phyloP scores from a whole-genome alignment of 2,113 vertebrate genomes.

The Aldabrachelys gigantea region DNA sequence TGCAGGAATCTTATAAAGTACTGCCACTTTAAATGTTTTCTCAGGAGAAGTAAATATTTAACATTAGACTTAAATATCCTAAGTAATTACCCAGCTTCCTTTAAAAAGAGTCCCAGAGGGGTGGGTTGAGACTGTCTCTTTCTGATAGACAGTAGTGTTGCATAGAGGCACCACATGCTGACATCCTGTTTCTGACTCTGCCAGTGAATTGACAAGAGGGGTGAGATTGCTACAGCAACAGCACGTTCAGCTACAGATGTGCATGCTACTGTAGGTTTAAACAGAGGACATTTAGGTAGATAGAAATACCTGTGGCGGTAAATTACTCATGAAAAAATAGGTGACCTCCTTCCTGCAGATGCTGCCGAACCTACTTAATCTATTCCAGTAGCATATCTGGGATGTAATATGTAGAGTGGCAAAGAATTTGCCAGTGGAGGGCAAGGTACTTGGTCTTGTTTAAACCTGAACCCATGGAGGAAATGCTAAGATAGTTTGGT shows the following conservation, averaged over 20 bases:
- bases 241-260: constrained; percentile 61
- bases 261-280: constrained; percentile 58
- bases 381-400: constrained; percentile 18
- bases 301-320: constrained; percentile 67
- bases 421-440: constrained; percentile 11
- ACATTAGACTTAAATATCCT: constrained; percentile 66
- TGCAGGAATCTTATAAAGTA: constrained; percentile 50
- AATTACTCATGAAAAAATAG: constrained; percentile 60
- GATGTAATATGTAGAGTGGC: constrained; percentile 32
- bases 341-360: constrained; percentile 70
- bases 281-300: constrained; percentile 57
- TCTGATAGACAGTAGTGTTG: constrained; percentile 56
- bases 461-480: not conserved
- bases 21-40: constrained; percentile 74
- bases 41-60: constrained; percentile 72
- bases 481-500: constrained; percentile 25
- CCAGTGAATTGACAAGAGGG: constrained; percentile 39
- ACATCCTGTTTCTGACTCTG: constrained; percentile 68
- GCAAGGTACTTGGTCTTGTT: not conserved
- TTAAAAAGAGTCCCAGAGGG: constrained; percentile 42
- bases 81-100: constrained; percentile 57
- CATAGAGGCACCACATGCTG: constrained; percentile 53
- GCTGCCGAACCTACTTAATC: constrained; percentile 12
- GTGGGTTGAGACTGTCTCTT: constrained; percentile 49
- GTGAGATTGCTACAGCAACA: constrained; percentile 65